Conservation (phyloP, 1,140 invertebrate species). For the Myzus persicae region DNA sequence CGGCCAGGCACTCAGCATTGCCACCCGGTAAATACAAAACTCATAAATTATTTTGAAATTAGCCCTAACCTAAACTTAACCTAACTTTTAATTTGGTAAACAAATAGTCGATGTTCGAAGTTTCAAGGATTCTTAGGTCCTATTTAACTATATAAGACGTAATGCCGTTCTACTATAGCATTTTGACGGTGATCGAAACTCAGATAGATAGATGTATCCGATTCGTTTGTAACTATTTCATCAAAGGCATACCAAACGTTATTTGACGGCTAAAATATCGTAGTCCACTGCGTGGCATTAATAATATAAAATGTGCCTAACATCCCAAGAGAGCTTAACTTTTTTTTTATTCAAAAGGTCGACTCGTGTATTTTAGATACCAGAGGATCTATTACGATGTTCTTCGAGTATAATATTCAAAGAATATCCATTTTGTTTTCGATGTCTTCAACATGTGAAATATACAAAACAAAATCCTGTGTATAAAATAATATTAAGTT, state of each 20-base stretch:
- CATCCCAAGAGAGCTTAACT: background rate
- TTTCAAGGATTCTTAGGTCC: background rate
- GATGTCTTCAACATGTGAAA: background rate
- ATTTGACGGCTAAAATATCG: background rate
- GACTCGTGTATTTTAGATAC: background rate
- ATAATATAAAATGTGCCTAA: background rate
- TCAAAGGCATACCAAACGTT: background rate
- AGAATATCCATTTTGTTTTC: background rate
- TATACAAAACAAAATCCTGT: background rate
- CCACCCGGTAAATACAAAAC: no score
- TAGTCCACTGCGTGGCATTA: background rate
- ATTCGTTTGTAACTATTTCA: background rate
- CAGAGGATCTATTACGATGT: background rate
- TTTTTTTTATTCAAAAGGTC: constrained; percentile 3
- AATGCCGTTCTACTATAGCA: background rate
- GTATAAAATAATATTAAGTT: background rate
- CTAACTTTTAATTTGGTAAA: background rate
- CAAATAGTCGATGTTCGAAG: background rate
- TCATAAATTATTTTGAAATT: background rate
- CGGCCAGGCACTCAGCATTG: no score
- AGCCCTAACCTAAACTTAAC: no score
- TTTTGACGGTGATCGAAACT: background rate
- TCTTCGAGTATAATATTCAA: background rate
- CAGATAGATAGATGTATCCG: background rate
- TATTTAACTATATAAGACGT: background rate